Percentiles rank a stretch among this genome's conserved stretches.
phyloP scores from a whole-genome alignment of 2,888 invertebrate species.

The Thelaira solivaga region DNA sequence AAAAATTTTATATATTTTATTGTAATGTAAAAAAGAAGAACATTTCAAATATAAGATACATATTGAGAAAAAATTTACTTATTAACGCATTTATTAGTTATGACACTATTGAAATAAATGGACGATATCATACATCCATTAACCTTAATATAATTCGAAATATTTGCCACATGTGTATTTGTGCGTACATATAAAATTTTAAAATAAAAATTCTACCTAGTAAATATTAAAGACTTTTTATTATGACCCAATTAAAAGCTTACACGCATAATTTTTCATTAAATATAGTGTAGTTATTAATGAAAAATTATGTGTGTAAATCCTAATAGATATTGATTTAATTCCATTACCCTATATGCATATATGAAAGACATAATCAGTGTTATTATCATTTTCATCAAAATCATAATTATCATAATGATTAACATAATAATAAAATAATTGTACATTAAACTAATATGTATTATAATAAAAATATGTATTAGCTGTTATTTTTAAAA shows the following conservation, averaged over 20 bases:
- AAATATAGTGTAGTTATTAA: too few species aligned
- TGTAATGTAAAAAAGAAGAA: too few species aligned
- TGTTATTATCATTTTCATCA: slow-evolving; percentile 16
- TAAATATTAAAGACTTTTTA: neutral
- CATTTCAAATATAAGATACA: too few species aligned
- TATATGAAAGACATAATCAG: slow-evolving; percentile 15
- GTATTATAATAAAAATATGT: slow-evolving; percentile 20
- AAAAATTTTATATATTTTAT: too few species aligned
- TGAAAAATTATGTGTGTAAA: neutral
- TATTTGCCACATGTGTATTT: neutral
- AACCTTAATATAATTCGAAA: neutral
- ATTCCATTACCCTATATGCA: neutral
- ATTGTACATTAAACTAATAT: slow-evolving; percentile 4
- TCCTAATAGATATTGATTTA: neutral
- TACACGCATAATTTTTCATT: neutral
- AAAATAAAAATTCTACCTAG: too few species aligned
- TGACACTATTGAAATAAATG: neutral
- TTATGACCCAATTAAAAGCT: slow-evolving; percentile 36
- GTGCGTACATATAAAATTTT: too few species aligned
- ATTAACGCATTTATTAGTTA: neutral
- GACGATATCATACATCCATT: neutral
- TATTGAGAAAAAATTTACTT: neutral
- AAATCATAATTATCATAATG: slow-evolving; percentile 6
- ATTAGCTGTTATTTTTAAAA: too few species aligned
- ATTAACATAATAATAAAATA: neutral